Percentiles rank a stretch among this genome's conserved stretches.
These are phyloP conservation scores for Formica exsecta DNA, from an alignment of 1,140 invertebrate genomes.

Conservation along the genomic window DNA sequence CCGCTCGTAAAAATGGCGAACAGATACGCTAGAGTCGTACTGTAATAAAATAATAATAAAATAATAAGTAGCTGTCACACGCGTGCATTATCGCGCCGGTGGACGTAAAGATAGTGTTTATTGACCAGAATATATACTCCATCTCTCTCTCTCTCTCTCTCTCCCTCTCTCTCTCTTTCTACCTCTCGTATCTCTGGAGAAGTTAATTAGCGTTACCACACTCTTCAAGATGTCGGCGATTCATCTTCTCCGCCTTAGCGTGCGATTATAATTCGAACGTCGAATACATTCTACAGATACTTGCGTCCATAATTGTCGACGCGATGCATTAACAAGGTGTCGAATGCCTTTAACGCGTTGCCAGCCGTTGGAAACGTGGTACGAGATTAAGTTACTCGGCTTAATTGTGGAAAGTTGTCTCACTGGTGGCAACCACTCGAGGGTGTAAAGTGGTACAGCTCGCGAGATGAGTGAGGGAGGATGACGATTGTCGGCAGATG, in stretches of 20 bases:
- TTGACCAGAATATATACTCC: background rate
- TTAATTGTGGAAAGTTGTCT: conserved; percentile 32
- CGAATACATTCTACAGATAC: background rate
- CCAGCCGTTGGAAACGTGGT: conserved; percentile 2
- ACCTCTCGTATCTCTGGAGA: background rate
- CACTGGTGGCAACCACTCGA: conserved; percentile 58
- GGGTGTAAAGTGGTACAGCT: conserved; percentile 47
- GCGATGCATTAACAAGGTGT: conserved; percentile 3
- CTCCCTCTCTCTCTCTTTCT: background rate
- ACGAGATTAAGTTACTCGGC: conserved; percentile 45
- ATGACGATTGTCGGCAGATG: conserved; percentile 70
- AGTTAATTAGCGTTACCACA: conserved; percentile 19
- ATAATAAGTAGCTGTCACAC: conserved; percentile 15
- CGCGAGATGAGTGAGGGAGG: conserved; percentile 67
- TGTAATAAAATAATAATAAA: conserved; percentile 66
- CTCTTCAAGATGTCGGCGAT: background rate
- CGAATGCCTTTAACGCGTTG: conserved; percentile 1
- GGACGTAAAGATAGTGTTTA: conserved; percentile 9
- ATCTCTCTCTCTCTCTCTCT: background rate
- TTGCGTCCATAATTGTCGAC: background rate
- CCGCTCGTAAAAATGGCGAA: conserved; percentile 54
- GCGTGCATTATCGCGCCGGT: background rate
- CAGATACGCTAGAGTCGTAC: background rate
- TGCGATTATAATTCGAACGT: background rate
- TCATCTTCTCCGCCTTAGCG: background rate